Percentiles rank a stretch among this genome's conserved stretches.
Conservation (phyloP, 1,140 invertebrate genomes). For the Hormaphis cornu region DNA sequence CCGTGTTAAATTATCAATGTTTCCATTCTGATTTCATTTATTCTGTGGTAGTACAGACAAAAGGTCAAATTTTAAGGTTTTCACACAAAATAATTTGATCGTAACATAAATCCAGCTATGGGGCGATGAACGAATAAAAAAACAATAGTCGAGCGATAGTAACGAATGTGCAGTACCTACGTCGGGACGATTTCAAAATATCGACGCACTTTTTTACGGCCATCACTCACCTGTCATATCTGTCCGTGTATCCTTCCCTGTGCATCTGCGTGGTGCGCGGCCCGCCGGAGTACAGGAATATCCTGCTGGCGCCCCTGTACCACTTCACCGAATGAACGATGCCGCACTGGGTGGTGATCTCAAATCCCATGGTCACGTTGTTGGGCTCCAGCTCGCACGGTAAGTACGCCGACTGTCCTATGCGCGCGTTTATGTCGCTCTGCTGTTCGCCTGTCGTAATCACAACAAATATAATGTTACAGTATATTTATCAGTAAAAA, state of each 20-base stretch:
- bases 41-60: no score
- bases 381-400: constrained; percentile 45
- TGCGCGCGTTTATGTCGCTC: constrained; percentile 7
- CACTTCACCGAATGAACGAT: constrained; percentile 80
- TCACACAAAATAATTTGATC: no score
- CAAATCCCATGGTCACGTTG: constrained; percentile 61
- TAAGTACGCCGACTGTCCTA: constrained; percentile 11
- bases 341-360: constrained; percentile 66
- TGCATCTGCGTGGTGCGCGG: constrained; percentile 58
- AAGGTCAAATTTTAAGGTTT: no score
- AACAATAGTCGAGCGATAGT: no score
- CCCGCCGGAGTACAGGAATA: constrained; percentile 73
- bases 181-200: no score
- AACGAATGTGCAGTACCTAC: no score
- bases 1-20: no score
- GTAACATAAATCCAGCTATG: no score
- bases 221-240: constrained; percentile 48
- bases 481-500: no score
- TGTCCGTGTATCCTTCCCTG: constrained; percentile 62
- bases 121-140: no score
- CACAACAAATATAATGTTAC: not conserved
- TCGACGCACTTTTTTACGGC: not conserved
- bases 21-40: no score
- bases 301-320: constrained; percentile 69
- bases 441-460: constrained; percentile 16